Conservation (phyloP, 1,140 invertebrate species). For the Melipona quadrifasciata region DNA sequence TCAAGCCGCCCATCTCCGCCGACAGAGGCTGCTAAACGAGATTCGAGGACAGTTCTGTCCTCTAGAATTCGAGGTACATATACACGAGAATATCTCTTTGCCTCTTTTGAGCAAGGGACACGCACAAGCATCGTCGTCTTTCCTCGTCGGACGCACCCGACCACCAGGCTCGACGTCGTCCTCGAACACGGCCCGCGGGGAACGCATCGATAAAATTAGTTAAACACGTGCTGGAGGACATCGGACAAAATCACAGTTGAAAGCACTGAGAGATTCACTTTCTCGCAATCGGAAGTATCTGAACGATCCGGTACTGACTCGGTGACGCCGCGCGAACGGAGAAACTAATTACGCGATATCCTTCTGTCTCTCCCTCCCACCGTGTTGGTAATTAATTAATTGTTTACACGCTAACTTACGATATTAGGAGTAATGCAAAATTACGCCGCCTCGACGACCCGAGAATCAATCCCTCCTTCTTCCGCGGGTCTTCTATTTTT, state of each 20-base stretch:
- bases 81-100: constrained; percentile 12
- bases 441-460: constrained; percentile 19
- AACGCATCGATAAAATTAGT: constrained; percentile 17
- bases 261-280: constrained; percentile 37
- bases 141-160: constrained; percentile 6
- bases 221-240: constrained; percentile 4
- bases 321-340: background rate
- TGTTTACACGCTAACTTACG: constrained; percentile 30
- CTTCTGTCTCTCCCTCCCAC: background rate
- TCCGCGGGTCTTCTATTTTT: too few relatives aligned
- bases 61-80: constrained; percentile 25
- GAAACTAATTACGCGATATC: constrained; percentile 3
- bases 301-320: background rate
- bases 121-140: constrained; percentile 23
- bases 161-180: background rate
- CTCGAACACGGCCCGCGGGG: background rate
- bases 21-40: background rate
- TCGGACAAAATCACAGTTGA: constrained; percentile 45
- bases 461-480: constrained; percentile 4
- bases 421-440: constrained; percentile 39
- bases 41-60: background rate
- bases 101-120: constrained; percentile 44
- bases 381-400: constrained; percentile 1
- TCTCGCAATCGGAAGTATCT: constrained; percentile 4
- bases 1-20: background rate